Evolutionary conservation across 2,113 vertebrate genomes (phyloP).

Genomic region (Nematolebias whitei): DNA sequence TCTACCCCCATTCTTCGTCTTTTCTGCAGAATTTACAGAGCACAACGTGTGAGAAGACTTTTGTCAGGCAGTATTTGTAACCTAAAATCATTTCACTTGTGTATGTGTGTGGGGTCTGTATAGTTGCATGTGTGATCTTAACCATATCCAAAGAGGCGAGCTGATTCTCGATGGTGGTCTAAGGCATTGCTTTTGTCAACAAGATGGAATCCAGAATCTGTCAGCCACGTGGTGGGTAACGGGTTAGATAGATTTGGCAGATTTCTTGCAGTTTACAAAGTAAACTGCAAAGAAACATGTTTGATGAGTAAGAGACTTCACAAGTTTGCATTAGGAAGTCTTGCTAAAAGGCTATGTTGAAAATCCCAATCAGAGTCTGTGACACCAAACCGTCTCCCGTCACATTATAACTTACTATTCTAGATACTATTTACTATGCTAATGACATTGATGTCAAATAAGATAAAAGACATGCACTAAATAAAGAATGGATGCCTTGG

Average conservation of each 20-base stretch:
- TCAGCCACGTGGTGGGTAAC: conserved; percentile 28
- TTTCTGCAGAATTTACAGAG: conserved; percentile 55
- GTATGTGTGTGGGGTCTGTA: neutral
- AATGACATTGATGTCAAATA: conserved; percentile 53
- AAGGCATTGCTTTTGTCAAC: conserved; percentile 55
- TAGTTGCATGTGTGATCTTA: conserved; percentile 15
- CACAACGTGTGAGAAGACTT: conserved; percentile 46
- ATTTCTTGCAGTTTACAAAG: conserved; percentile 41
- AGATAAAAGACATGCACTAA: conserved; percentile 35
- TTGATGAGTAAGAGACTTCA: conserved; percentile 40
- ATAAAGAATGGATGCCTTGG: conserved; percentile 31
- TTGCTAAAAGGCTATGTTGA: conserved; percentile 6
- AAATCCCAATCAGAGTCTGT: conserved; percentile 30
- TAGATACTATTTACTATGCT: too few relatives aligned
- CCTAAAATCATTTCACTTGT: conserved; percentile 45
- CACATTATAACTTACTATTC: conserved; percentile 14
- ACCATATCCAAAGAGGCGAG: conserved; percentile 37
- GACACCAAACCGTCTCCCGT: conserved; percentile 17
- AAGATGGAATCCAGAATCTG: conserved; percentile 52
- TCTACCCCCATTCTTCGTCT: conserved; percentile 11
- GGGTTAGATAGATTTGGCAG: conserved; percentile 45
- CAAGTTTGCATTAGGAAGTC: conserved; percentile 5
- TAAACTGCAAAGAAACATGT: conserved; percentile 21
- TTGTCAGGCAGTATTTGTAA: conserved; percentile 48
- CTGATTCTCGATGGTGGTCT: conserved; percentile 42